A percentile compares a stretch with the other conserved stretches of the same genome.
Conservation (phyloP, 2,888 invertebrate species). For the Leistus spinibarbis region DNA sequence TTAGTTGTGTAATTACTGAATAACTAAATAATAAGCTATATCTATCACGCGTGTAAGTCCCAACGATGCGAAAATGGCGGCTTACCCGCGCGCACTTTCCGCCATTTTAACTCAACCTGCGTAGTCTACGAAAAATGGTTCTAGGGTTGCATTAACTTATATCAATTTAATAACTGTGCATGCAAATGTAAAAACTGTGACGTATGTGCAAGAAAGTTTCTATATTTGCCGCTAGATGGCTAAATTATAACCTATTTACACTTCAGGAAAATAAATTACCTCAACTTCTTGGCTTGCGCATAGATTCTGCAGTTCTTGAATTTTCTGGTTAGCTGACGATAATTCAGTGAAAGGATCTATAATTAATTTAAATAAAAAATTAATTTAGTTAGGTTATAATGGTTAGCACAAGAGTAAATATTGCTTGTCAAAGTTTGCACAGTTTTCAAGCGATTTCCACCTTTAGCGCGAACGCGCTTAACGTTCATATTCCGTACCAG, state of each 20-base stretch:
- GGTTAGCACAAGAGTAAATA: slow-evolving; percentile 33
- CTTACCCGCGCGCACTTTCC: no score
- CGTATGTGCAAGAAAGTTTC: no score
- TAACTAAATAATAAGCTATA: no score
- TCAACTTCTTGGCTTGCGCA: slow-evolving; percentile 66
- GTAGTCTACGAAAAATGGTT: no score
- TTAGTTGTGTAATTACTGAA: no score
- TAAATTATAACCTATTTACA: not conserved
- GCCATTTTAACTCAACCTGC: no score
- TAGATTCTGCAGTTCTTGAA: slow-evolving; percentile 62
- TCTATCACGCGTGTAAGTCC: no score
- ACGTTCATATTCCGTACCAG: slow-evolving; percentile 55
- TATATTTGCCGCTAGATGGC: not conserved
- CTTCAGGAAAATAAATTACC: slow-evolving; percentile 57
- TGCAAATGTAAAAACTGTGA: no score
- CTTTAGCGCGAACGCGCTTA: slow-evolving; percentile 8
- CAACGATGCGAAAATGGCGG: no score
- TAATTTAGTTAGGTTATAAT: slow-evolving; percentile 44
- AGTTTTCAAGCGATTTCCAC: slow-evolving; percentile 2
- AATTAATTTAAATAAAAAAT: slow-evolving; percentile 31
- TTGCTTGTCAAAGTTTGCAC: slow-evolving; percentile 17
- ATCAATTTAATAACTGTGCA: no score
- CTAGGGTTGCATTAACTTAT: no score
- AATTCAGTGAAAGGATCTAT: slow-evolving; percentile 36
- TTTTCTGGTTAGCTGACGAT: slow-evolving; percentile 50